phyloP scores from a whole-genome alignment of 2,113 vertebrate species.

The Oreochromis niloticus region DNA sequence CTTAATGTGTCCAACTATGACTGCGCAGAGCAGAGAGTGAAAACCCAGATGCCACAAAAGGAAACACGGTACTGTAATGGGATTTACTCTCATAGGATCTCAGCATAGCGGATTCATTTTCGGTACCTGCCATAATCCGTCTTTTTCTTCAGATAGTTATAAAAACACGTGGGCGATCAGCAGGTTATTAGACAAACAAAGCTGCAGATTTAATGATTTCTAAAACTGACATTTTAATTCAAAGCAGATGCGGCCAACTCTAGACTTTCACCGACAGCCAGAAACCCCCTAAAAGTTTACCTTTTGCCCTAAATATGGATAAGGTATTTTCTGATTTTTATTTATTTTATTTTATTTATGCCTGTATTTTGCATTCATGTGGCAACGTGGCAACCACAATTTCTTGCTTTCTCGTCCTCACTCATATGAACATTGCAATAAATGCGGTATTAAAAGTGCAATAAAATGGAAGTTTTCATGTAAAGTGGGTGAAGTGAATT shows the following conservation, averaged over 20 bases:
- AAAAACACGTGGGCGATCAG: neutral
- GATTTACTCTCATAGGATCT: neutral
- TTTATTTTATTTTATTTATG: neutral
- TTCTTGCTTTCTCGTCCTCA: neutral
- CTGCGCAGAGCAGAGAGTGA: neutral
- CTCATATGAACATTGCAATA: neutral
- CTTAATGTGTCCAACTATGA: slow-evolving; percentile 28
- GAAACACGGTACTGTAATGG: neutral
- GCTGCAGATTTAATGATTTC: neutral
- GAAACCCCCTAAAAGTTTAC: neutral
- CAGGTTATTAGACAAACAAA: neutral
- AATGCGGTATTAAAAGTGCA: neutral
- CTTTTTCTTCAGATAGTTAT: neutral
- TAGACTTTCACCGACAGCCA: neutral
- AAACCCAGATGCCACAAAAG: slow-evolving; percentile 5
- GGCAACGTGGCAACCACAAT: neutral
- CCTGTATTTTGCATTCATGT: neutral
- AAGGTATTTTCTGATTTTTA: neutral
- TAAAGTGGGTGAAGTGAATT: neutral
- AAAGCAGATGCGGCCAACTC: neutral
- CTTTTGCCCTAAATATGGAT: neutral
- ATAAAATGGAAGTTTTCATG: neutral
- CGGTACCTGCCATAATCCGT: neutral
- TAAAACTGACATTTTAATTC: neutral
- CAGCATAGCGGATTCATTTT: neutral